phyloP scores from a whole-genome alignment of 2,113 vertebrate species.

The Mohoua ochrocephala region DNA sequence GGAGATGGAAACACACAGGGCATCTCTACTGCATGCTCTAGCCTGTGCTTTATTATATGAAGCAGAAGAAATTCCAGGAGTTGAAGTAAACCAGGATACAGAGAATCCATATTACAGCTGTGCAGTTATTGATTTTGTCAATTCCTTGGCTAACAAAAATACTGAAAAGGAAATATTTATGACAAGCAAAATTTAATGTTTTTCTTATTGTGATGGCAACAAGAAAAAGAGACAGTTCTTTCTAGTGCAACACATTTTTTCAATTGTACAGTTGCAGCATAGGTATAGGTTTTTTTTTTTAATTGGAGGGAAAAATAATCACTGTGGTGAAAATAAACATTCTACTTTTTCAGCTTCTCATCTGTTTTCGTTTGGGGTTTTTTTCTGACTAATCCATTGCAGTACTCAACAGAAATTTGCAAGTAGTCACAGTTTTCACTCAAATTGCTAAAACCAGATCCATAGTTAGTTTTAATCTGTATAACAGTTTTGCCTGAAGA shows the following conservation, averaged over 20 bases:
- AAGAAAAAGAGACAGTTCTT: not conserved
- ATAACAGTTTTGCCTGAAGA: not conserved
- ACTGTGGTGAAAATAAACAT: not conserved
- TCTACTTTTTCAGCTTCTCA: not conserved
- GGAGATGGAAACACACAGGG: not conserved
- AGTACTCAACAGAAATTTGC: not conserved
- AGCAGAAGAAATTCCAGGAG: not conserved
- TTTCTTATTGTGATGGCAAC: not conserved
- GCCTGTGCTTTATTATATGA: not conserved
- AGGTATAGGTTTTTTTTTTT: not conserved
- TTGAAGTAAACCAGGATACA: not conserved
- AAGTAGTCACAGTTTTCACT: not conserved
- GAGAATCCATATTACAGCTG: not conserved
- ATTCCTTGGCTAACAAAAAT: not conserved
- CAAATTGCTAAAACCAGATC: not conserved
- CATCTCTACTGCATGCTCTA: not conserved
- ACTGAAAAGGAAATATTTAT: not conserved
- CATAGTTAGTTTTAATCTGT: not conserved
- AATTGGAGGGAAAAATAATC: not conserved
- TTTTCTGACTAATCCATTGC: not conserved
- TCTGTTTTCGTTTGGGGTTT: fast-evolving
- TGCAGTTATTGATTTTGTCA: not conserved
- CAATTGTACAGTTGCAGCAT: not conserved
- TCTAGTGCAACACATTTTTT: not conserved
- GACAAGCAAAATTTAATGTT: not conserved